Conservation (phyloP, 2,797 vertebrate genomes). For the Crotalus adamanteus region DNA sequence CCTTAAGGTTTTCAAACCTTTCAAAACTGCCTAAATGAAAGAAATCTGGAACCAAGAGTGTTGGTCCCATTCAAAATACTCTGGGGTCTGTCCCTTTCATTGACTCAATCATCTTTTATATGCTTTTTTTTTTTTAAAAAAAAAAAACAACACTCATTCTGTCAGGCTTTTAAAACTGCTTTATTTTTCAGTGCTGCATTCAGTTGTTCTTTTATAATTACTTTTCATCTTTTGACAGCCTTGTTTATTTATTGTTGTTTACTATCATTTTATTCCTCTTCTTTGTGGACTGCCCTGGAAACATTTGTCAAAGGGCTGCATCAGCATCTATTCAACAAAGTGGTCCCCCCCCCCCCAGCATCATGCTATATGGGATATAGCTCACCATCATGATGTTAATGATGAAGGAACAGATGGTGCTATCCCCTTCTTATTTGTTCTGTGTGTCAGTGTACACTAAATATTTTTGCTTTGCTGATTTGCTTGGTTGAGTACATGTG, state of each 20-base stretch:
- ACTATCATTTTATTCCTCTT: neutral
- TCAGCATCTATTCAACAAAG: neutral
- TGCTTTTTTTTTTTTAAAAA: neutral
- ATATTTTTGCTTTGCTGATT: neutral
- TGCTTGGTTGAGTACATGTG: neutral
- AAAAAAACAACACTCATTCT: neutral
- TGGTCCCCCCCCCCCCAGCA: accelerated
- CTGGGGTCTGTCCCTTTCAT: neutral
- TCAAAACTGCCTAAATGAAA: neutral
- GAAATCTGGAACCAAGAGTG: neutral
- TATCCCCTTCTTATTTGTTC: neutral
- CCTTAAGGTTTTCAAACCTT: neutral
- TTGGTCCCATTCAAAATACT: neutral
- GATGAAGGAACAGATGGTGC: neutral
- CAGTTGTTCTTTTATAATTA: neutral
- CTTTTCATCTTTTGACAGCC: neutral
- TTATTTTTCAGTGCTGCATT: neutral
- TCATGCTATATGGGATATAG: neutral
- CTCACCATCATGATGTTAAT: neutral
- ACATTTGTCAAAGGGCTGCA: neutral
- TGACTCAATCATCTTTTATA: neutral
- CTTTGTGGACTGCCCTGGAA: neutral
- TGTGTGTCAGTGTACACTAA: neutral
- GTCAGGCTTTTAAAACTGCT: neutral
- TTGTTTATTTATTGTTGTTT: neutral